Percentiles rank a stretch among this genome's conserved stretches.
These are phyloP conservation scores for Trinorchestia longiramus DNA, from an alignment of 1,140 invertebrate species.

Conservation along the genomic window DNA sequence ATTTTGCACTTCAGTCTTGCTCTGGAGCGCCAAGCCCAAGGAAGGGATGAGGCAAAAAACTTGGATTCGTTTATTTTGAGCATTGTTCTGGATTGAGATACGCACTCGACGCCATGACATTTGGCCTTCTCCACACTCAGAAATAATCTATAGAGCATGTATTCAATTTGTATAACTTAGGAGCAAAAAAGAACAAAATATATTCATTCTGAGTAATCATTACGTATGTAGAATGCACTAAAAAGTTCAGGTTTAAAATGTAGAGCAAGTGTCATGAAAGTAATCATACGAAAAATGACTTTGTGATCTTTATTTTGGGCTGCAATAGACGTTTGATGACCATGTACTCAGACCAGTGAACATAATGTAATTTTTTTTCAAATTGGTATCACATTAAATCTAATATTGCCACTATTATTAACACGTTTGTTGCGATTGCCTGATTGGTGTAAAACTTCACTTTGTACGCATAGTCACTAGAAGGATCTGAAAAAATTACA, in stretches of 20 bases:
- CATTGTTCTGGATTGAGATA: neutral
- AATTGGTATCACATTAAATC: too few relatives aligned
- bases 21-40: neutral
- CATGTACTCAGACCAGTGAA: neutral
- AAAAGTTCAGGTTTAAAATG: neutral
- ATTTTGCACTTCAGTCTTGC: neutral
- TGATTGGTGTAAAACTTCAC: too few relatives aligned
- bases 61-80: neutral
- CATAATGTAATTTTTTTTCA: too few relatives aligned
- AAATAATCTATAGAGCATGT: neutral
- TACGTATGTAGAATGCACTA: neutral
- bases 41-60: neutral
- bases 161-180: neutral
- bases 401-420: too few relatives aligned
- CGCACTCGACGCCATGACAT: neutral
- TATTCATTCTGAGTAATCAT: neutral
- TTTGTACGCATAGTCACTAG: too few relatives aligned
- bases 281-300: neutral
- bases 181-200: neutral
- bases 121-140: neutral
- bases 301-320: too few relatives aligned
- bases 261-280: neutral
- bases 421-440: too few relatives aligned
- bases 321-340: neutral
- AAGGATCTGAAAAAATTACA: too few relatives aligned